Evolutionary conservation across 2,113 vertebrate species (phyloP).

Genomic region (Oncorhynchus tshawytscha): DNA sequence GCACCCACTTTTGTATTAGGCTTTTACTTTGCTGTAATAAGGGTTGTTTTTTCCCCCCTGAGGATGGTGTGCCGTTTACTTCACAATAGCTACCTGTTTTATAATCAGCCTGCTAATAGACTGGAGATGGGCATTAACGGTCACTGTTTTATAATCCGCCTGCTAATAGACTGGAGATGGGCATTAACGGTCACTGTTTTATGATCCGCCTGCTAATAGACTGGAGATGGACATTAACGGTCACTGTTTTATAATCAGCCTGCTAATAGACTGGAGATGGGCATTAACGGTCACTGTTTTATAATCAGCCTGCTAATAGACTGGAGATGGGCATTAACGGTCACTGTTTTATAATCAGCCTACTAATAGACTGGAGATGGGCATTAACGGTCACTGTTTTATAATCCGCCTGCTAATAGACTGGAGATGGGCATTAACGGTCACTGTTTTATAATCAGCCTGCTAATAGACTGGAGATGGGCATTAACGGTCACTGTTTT

Average conservation of each 20-base stretch:
- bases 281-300: neutral
- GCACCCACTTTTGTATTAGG: constrained; percentile 11
- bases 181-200: neutral
- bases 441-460: neutral
- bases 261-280: constrained; percentile 21
- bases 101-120: constrained; percentile 22
- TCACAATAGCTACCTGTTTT: neutral
- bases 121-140: neutral
- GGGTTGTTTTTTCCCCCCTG: neutral
- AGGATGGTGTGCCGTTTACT: neutral
- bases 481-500: neutral
- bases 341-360: neutral
- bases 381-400: neutral
- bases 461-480: constrained; percentile 21
- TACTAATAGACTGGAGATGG: constrained; percentile 21
- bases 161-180: constrained; percentile 21
- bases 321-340: neutral
- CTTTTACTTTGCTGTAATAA: constrained; percentile 2
- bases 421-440: neutral
- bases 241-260: neutral
- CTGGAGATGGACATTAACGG: neutral
- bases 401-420: constrained; percentile 21
- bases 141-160: neutral
- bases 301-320: constrained; percentile 20
- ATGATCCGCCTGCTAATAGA: constrained; percentile 21